Base-by-base conservation (phyloP, 2,888 invertebrate species). In the Pyrrhosoma nymphula region DNA sequence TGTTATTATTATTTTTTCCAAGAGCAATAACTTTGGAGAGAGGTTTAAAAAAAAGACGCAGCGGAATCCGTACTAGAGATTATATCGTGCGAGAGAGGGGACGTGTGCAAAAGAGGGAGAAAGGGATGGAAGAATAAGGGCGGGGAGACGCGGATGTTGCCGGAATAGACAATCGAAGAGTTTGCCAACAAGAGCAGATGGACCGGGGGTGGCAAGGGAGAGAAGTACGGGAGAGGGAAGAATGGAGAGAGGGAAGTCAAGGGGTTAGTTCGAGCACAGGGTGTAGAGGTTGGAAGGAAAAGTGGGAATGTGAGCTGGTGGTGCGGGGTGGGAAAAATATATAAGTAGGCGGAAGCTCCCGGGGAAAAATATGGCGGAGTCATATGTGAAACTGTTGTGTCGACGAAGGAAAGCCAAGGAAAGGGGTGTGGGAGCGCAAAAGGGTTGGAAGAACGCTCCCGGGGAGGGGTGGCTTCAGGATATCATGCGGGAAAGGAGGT, bases 321-420 rank as follows among this genome's bases (percentile, higher is more conserved):
- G 88, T 88, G 30, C 8, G 60, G 16, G 35, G 60, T 30, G 60
- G 20, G 39, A 63, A 23, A 26, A 23, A 56, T 20, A 39, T 47
- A 47, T 47, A 47, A 47, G 47, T 47, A 30, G 56, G 60, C 10
- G 69, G n/a, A 69, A 69, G 63, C 30, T 20, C 60, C 30, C 30
- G 56, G 90, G 47, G 90, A 91, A 47, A 56, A 91, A 91, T 60
- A 91, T 88, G 88, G 39, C 47, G 88, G 88, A 88, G 88, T 47
- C 88, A 88, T 39, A 88, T 88, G 88, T 88, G 88, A 47, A 90
- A 90, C 90, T 90, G 56, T 90, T 10, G 69, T 69, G 35, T 90
- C 60, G 47, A 18, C 23, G 39, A 20, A 55, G 60, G 63, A 63
- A 23, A 8, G 47, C 47, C 47, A 47, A 47, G 47, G 47, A 47